These are phyloP conservation scores for Scaptomyza montana DNA, from an alignment of 1,140 invertebrate species.

Conservation along the genomic window DNA sequence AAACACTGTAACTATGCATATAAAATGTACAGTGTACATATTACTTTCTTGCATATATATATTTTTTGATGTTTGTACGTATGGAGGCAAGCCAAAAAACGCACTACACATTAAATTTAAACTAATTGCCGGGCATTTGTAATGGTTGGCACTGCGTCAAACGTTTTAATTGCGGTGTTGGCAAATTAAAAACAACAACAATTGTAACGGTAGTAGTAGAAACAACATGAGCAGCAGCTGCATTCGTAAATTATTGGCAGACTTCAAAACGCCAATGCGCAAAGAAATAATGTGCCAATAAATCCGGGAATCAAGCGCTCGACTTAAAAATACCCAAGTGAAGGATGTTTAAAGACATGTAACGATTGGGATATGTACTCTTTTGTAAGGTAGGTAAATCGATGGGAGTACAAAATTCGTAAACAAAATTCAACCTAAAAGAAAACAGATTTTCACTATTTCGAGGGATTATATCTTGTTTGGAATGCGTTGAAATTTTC, in stretches of 20 bases:
- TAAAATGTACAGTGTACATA: too few relatives aligned
- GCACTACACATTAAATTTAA: slow-evolving; percentile 70
- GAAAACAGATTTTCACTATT: too few relatives aligned
- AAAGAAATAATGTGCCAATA: slow-evolving; percentile 25
- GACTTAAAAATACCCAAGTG: neutral
- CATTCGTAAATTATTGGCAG: slow-evolving; percentile 70
- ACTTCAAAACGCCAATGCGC: slow-evolving; percentile 58
- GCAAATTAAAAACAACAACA: slow-evolving; percentile 45
- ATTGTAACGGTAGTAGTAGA: slow-evolving; percentile 4
- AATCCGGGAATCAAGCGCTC: neutral
- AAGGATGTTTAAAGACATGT: too few relatives aligned
- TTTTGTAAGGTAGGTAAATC: too few relatives aligned
- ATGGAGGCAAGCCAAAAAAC: slow-evolving; percentile 40
- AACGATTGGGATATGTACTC: too few relatives aligned
- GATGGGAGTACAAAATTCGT: too few relatives aligned
- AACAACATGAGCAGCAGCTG: slow-evolving; percentile 46
- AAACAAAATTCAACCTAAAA: too few relatives aligned
- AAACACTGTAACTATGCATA: slow-evolving; percentile 39
- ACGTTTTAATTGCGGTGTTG: slow-evolving; percentile 67
- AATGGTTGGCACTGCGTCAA: slow-evolving; percentile 66
- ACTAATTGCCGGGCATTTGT: slow-evolving; percentile 76
- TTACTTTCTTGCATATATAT: slow-evolving; percentile 6
- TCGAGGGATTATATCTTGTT: too few relatives aligned
- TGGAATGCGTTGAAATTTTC: too few relatives aligned
- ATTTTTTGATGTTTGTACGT: neutral